Evolutionary conservation across 2,888 invertebrate genomes (phyloP).

Genomic region (Panopea generosa): DNA sequence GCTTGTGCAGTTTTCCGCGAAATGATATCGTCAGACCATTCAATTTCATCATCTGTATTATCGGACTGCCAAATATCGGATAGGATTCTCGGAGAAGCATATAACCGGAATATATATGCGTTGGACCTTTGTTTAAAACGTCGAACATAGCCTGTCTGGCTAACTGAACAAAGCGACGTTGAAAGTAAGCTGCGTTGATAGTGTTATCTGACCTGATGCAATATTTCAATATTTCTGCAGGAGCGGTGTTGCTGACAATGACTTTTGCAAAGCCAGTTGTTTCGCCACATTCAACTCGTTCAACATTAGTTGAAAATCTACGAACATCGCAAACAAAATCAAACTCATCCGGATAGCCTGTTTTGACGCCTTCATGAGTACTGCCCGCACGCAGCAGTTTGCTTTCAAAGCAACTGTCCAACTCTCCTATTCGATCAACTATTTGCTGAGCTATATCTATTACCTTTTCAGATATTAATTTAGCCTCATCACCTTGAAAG

Average conservation of each 20-base stretch:
- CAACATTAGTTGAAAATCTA: slow-evolving; percentile 10
- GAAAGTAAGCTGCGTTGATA: not conserved
- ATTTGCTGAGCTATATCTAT: slow-evolving; percentile 9
- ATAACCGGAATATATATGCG: slow-evolving; percentile 16
- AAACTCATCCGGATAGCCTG: slow-evolving; percentile 46
- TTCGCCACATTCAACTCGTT: slow-evolving; percentile 15
- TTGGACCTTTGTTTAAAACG: slow-evolving; percentile 5
- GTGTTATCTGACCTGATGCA: slow-evolving; percentile 17
- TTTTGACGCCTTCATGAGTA: slow-evolving; percentile 35
- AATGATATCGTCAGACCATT: slow-evolving; percentile 24
- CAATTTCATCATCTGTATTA: slow-evolving; percentile 18
- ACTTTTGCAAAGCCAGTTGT: slow-evolving; percentile 26
- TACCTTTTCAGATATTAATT: not conserved
- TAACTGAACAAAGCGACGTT: slow-evolving; percentile 22
- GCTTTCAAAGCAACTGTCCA: slow-evolving; percentile 27
- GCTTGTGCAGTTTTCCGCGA: slow-evolving; percentile 36
- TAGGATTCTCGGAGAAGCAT: slow-evolving; percentile 11
- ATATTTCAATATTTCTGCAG: slow-evolving; percentile 12
- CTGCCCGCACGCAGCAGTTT: slow-evolving; percentile 41
- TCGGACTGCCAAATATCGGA: slow-evolving; percentile 5
- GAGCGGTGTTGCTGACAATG: slow-evolving; percentile 4
- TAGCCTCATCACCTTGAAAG: no score
- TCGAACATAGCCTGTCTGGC: slow-evolving; percentile 23
- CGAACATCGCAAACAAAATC: slow-evolving; percentile 37
- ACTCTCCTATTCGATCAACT: slow-evolving; percentile 28